A percentile compares a stretch with the other conserved stretches of the same genome.
These are phyloP conservation scores for Cephalopterus ornatus DNA, from an alignment of 2,113 vertebrate genomes.

Conservation along the genomic window DNA sequence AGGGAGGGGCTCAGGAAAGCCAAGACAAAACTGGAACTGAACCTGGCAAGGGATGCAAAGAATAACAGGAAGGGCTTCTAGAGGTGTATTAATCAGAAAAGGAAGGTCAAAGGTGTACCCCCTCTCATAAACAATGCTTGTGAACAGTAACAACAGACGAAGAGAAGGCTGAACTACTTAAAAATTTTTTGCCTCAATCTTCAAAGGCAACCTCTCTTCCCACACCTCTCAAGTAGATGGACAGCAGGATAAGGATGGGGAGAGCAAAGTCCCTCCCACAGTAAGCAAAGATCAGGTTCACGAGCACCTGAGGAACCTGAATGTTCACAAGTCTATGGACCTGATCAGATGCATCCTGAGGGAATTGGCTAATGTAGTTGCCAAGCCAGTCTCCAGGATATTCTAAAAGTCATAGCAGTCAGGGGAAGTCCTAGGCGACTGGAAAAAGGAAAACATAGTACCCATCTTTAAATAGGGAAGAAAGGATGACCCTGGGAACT, in stretches of 20 bases:
- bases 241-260: not conserved
- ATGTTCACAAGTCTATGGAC: not conserved
- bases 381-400: not conserved
- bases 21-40: not conserved
- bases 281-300: not conserved
- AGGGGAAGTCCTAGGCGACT: not conserved
- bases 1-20: not conserved
- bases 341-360: not conserved
- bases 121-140: not conserved
- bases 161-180: not conserved
- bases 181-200: not conserved
- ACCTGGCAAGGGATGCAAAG: not conserved
- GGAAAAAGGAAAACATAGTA: not conserved
- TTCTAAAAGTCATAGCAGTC: not conserved
- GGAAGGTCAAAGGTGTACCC: not conserved
- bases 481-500: not conserved
- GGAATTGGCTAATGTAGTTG: not conserved
- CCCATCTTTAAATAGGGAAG: not conserved
- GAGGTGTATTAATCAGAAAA: not conserved
- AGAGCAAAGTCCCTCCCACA: not conserved
- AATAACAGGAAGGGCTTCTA: not conserved
- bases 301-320: not conserved
- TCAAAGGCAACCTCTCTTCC: not conserved
- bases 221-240: not conserved
- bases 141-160: not conserved